phyloP scores from a whole-genome alignment of 2,888 invertebrate species.

The Cataglyphis rosenhaueri region DNA sequence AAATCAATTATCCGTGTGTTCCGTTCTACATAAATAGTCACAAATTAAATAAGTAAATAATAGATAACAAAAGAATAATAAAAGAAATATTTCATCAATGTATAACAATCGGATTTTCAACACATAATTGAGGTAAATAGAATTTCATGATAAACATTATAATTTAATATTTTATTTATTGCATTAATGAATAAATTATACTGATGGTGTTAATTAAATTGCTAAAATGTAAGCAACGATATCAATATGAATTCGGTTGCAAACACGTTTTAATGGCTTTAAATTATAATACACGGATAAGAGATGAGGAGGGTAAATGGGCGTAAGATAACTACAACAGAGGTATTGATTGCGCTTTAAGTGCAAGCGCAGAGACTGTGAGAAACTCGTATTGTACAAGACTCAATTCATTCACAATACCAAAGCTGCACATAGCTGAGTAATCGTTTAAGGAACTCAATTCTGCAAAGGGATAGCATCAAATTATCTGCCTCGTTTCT shows the following conservation, averaged over 20 bases:
- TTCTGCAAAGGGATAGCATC: conserved; percentile 5
- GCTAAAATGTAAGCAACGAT: neutral
- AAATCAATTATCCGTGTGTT: neutral
- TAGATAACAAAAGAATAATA: neutral
- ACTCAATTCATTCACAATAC: conserved; percentile 5
- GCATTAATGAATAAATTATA: neutral
- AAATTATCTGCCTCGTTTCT: neutral
- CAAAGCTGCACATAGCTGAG: neutral
- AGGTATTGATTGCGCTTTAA: conserved; percentile 20
- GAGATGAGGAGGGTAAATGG: neutral
- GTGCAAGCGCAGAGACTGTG: neutral
- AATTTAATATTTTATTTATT: neutral
- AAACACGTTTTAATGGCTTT: neutral
- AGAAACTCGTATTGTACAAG: neutral
- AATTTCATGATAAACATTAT: neutral
- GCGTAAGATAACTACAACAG: neutral
- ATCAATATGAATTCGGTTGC: neutral
- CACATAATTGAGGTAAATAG: neutral
- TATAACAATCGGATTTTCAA: neutral
- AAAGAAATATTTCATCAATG: neutral
- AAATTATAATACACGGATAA: neutral
- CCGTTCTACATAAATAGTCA: neutral
- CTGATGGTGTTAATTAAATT: neutral
- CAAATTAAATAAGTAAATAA: conserved; percentile 3
- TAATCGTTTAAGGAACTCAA: conserved; percentile 26